A percentile compares a stretch with the other conserved stretches of the same genome.
Evolutionary conservation across 2,797 vertebrate species (phyloP).

Genomic region (Phrynocephalus guinanensis): DNA sequence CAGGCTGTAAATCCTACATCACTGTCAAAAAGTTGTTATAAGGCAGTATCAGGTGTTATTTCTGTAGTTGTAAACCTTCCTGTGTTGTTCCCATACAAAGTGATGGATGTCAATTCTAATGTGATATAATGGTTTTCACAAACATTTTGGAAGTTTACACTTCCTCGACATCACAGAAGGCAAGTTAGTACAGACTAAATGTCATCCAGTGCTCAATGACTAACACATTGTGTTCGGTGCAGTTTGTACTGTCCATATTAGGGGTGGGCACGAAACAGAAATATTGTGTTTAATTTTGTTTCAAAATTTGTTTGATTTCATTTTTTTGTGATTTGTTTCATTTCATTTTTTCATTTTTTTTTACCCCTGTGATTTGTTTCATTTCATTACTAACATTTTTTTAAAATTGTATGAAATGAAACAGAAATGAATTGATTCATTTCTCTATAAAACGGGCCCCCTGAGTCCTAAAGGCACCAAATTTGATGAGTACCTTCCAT

Average conservation of each 20-base stretch:
- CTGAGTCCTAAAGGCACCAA: too few species aligned
- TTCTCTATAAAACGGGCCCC: too few species aligned
- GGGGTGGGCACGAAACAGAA: too few species aligned
- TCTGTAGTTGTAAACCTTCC: background rate
- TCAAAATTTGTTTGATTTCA: too few species aligned
- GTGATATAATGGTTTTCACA: background rate
- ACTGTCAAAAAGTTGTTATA: background rate
- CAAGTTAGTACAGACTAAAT: background rate
- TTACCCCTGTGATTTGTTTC: too few species aligned
- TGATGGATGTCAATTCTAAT: background rate
- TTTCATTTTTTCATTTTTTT: too few species aligned
- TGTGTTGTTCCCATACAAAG: background rate
- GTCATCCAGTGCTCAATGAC: background rate
- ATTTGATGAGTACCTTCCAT: too few species aligned
- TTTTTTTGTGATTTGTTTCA: too few species aligned
- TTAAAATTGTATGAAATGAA: too few species aligned
- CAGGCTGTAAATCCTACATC: background rate
- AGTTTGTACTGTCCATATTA: background rate
- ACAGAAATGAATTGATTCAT: too few species aligned
- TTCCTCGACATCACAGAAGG: background rate
- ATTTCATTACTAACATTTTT: too few species aligned
- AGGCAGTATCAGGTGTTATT: background rate
- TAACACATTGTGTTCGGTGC: background rate
- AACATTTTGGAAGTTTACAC: background rate
- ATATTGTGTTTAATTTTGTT: too few species aligned